Percentiles rank a stretch among this genome's conserved stretches.
These are phyloP conservation scores for Drosophila heteroneura DNA, from an alignment of 2,888 invertebrate species.

Conservation along the genomic window DNA sequence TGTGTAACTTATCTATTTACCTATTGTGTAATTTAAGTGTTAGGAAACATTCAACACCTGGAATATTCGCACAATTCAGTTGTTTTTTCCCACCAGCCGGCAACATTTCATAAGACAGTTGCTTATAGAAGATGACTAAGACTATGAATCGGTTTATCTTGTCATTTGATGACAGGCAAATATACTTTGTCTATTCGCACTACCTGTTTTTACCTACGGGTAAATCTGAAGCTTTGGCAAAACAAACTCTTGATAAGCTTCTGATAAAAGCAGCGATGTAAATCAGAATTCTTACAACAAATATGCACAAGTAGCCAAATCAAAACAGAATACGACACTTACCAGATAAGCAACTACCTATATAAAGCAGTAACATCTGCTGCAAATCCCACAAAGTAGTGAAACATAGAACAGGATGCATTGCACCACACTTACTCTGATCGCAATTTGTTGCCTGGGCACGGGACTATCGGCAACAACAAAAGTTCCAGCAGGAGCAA, in stretches of 20 bases:
- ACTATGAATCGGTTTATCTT: slow-evolving; percentile 64
- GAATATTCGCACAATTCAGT: not conserved
- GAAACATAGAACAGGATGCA: slow-evolving; percentile 44
- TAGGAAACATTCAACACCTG: slow-evolving; percentile 10
- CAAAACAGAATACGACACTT: slow-evolving; percentile 46
- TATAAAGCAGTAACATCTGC: slow-evolving; percentile 30
- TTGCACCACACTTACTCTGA: slow-evolving; percentile 29
- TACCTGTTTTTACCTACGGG: not conserved
- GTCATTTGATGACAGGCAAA: slow-evolving; percentile 42
- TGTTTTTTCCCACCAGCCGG: slow-evolving; percentile 24
- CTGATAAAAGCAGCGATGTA: slow-evolving; percentile 47
- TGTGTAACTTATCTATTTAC: not conserved
- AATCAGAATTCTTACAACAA: slow-evolving; percentile 47
- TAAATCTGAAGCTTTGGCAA: slow-evolving; percentile 29
- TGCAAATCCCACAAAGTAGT: not conserved
- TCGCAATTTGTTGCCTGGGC: slow-evolving; percentile 45
- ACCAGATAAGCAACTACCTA: slow-evolving; percentile 43
- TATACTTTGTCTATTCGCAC: slow-evolving; percentile 40
- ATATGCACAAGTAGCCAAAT: slow-evolving; percentile 46
- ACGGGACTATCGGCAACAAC: slow-evolving; percentile 4
- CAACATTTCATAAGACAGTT: slow-evolving; percentile 13
- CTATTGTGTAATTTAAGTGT: not conserved
- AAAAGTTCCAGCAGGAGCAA: slow-evolving; percentile 10
- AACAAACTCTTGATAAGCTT: slow-evolving; percentile 41
- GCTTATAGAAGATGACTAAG: slow-evolving; percentile 59